A percentile compares a stretch with the other conserved stretches of the same genome.
Evolutionary conservation across 2,888 invertebrate genomes (phyloP).

Genomic region (Caenorhabditis imperialis): DNA sequence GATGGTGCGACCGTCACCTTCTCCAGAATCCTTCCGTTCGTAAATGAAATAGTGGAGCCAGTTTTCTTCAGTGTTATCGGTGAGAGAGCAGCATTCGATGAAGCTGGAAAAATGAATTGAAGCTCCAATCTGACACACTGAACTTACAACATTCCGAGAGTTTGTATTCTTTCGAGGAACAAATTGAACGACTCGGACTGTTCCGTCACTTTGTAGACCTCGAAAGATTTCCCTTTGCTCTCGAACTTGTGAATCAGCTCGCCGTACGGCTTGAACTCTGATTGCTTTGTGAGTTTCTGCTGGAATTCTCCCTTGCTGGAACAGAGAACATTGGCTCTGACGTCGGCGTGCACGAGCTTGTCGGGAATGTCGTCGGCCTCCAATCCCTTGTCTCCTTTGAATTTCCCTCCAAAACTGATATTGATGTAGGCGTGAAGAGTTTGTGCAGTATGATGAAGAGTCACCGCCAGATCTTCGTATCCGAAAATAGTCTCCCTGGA

Average conservation of each 20-base stretch:
- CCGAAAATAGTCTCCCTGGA: slow-evolving; percentile 92
- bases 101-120: slow-evolving; percentile 83
- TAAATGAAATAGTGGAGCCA: slow-evolving; percentile 83
- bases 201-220: slow-evolving; percentile 72
- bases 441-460: slow-evolving; percentile 87
- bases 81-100: slow-evolving; percentile 87
- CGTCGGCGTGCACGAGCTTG: slow-evolving; percentile 60
- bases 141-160: slow-evolving; percentile 84
- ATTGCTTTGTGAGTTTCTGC: slow-evolving; percentile 38
- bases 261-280: slow-evolving; percentile 85
- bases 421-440: slow-evolving; percentile 87
- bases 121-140: slow-evolving; percentile 86
- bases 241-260: slow-evolving; percentile 81
- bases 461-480: slow-evolving; percentile 87
- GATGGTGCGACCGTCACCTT: slow-evolving; percentile 78
- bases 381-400: slow-evolving; percentile 78
- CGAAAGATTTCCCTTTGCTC: slow-evolving; percentile 43
- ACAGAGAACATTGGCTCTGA: slow-evolving; percentile 59
- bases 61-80: slow-evolving; percentile 91
- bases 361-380: slow-evolving; percentile 70
- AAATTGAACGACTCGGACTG: slow-evolving; percentile 84
- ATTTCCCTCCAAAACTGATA: slow-evolving; percentile 85
- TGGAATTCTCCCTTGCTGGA: slow-evolving; percentile 52
- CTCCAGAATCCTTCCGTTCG: slow-evolving; percentile 28
- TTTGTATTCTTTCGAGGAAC: slow-evolving; percentile 89